Base-by-base conservation (phyloP, 2,797 vertebrate genomes). In the Lemur catta region DNA sequence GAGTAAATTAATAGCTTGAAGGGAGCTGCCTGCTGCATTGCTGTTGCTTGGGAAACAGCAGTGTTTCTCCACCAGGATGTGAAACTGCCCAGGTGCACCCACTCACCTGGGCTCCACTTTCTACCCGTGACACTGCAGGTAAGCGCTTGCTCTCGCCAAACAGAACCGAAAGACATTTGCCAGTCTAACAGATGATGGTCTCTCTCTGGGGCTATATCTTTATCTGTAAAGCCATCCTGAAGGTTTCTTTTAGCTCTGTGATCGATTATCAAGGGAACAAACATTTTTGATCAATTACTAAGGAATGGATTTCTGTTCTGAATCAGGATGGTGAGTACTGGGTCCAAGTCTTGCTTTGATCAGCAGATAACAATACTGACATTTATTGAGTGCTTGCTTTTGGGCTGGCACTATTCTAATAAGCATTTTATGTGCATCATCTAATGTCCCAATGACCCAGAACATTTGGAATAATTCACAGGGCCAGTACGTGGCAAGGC, bases 1-100 rank as follows among this genome's bases (percentile, higher is more conserved):
- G 84, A 97, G 78, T 89, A 93, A 91, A 94, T 98, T 96, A 97
- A 95, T 24, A 69, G 84, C 89, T 95, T 79, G 79, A 84, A 43
- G 95, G 74, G 85, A 59, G 79, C 52, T 94, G 93, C 91, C n/a
- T 82, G 74, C 76, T 69, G 13, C 0, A 35, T 61, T 22, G n/a
- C 79, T 91, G 84, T 90, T 97, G 48, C 89, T 91, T 41, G 65
- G 76, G 95, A 90, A 86, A 79, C 59, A 55, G 28, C 63, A 43
- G 38, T 35, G 69, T 26, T 80, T 95, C 89, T 93, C 59, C 41
- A 35, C 35, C 48, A 67, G 92, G 63, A 65, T 24, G 8, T 28
- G 57, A 59, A 87, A 38, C 67, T 35, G 4, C 18, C 78, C 65
- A 76, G 72, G 79, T 74, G 18, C 7, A 28, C 30, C 5, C 50